Evolutionary conservation across 2,888 invertebrate species (phyloP), one percentile per base, ranked within the genome.

Genomic region (Diogma glabrata): DNA sequence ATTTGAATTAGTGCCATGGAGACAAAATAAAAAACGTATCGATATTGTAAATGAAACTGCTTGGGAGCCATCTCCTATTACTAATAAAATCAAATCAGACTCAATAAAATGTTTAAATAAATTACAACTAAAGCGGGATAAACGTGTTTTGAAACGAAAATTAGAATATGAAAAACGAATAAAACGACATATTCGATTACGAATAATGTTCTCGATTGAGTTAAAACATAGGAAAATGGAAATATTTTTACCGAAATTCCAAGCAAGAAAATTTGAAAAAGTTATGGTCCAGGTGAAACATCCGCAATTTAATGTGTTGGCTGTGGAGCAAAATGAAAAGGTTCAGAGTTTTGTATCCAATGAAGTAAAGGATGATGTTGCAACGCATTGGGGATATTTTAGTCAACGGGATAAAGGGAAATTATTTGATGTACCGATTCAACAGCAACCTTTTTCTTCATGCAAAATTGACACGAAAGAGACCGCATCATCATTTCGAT

Each of bases 141-240:
- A 62, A 1, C 62, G 67, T 1, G 59, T 60, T 1, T 52, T 73
- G 40, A 76, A 75, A 56, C 74, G 75, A 55, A 72, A 73, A 55
- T 51, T 74, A 51, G 67, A 74, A 19, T 75, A 75, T 52, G 78
- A 79, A 57, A 74, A 77, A 55, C 76, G 77, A 59, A 75, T 79
- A 2, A 79, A 79, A 50, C 69, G 79, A 20, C 79, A 82, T 60
- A 76, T 83, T 20, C 72, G 79, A 52, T 77, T 83, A 17, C 71
- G 82, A 14, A 77, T 83, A 47, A 80, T 83, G 75, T 67, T 83
- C 58, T 80, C 81, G 10, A 66, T 84, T 54, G 72, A 82, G 53
- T 73, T 82, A 70, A 73, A 79, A 3, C 67, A 67, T 57, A 66
- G 63, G 52, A 64, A 62, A 53, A 67, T 68, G 67, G 67, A 66